Percentiles rank a stretch among this genome's conserved stretches.
phyloP scores from a whole-genome alignment of 2,113 vertebrate species.

The Pluvianellus socialis region DNA sequence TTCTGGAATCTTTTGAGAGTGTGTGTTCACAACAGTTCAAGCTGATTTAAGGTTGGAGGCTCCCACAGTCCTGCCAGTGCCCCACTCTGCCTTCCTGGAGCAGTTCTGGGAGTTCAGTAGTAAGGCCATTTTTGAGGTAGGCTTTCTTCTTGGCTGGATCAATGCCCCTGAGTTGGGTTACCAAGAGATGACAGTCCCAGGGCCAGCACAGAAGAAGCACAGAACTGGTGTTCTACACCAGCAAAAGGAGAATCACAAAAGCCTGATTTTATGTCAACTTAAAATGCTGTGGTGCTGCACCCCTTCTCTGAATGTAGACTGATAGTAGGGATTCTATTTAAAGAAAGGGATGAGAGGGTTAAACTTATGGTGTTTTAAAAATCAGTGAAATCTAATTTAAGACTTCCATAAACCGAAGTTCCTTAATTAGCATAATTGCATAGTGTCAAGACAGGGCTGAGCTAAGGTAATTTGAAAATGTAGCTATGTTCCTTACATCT shows the following conservation, averaged over 20 bases:
- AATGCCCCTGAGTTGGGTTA: not conserved
- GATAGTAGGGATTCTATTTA: not conserved
- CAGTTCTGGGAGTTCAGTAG: not conserved
- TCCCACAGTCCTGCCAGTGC: not conserved
- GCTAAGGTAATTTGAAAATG: not conserved
- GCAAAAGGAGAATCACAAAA: not conserved
- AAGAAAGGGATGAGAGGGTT: not conserved
- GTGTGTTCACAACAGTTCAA: not conserved
- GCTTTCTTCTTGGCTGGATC: not conserved
- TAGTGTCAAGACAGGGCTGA: not conserved
- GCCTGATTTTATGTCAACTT: not conserved
- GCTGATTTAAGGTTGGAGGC: not conserved
- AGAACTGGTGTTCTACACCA: not conserved
- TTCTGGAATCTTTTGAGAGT: not conserved
- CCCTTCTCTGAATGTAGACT: not conserved
- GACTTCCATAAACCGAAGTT: slow-evolving; percentile 3
- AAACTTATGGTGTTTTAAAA: not conserved
- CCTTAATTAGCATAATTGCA: slow-evolving; percentile 44
- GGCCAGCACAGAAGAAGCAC: not conserved
- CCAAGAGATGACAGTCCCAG: not conserved
- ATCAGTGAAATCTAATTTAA: slow-evolving; percentile 39
- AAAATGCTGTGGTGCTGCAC: not conserved
- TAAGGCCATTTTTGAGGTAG: not conserved
- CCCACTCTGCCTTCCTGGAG: not conserved
- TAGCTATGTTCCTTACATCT: not conserved